Evolutionary conservation across 1,140 invertebrate species (phyloP).

Genomic region (Drosophila ohnishii): DNA sequence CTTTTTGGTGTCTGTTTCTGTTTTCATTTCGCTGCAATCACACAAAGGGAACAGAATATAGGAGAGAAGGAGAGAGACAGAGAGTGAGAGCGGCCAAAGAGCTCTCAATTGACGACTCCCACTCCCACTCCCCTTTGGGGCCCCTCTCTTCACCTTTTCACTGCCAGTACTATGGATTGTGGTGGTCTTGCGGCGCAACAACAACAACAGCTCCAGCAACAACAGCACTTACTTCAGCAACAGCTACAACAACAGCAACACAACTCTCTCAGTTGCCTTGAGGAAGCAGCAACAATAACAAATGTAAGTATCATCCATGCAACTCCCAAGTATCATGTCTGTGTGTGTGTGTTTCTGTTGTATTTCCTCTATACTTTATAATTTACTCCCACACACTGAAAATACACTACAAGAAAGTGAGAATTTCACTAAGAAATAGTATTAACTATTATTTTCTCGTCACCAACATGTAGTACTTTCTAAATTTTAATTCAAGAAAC

Average conservation of each 20-base stretch:
- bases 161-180: slow-evolving; percentile 73
- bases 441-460: not conserved
- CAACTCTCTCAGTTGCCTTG: slow-evolving; percentile 66
- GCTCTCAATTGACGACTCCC: slow-evolving; percentile 42
- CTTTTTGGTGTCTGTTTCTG: slow-evolving; percentile 27
- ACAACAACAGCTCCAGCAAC: slow-evolving; percentile 46
- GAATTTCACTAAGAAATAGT: not conserved
- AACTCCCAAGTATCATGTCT: slow-evolving; percentile 14
- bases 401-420: slow-evolving; percentile 10
- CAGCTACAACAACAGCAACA: slow-evolving; percentile 61
- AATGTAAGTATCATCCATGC: slow-evolving; percentile 67
- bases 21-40: slow-evolving; percentile 41
- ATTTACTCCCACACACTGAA: slow-evolving; percentile 62
- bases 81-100: slow-evolving; percentile 23
- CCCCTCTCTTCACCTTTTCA: slow-evolving; percentile 20
- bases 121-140: slow-evolving; percentile 29
- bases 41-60: slow-evolving; percentile 16
- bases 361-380: slow-evolving; percentile 72
- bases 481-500: not conserved
- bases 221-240: slow-evolving; percentile 50
- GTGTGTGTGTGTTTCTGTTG: slow-evolving; percentile 46
- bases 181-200: slow-evolving; percentile 76
- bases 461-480: slow-evolving; percentile 19
- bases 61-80: slow-evolving; percentile 6
- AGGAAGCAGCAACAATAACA: slow-evolving; percentile 75